Percentiles rank a stretch among this genome's conserved stretches.
Evolutionary conservation across 2,113 vertebrate genomes (phyloP).

Genomic region (Mirza zaza): DNA sequence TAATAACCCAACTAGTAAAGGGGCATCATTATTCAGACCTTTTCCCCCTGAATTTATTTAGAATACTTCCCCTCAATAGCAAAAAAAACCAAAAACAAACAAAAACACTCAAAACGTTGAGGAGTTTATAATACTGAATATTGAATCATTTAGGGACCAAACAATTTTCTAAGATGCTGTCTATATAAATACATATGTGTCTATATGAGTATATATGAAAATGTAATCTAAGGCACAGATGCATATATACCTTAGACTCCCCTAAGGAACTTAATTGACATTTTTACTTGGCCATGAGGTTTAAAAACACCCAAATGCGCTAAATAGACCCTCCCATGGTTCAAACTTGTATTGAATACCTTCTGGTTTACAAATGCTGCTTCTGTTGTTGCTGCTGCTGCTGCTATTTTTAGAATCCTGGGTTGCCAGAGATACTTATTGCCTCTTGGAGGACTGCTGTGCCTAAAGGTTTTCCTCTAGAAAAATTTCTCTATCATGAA

Average conservation of each 20-base stretch:
- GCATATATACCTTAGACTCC: not conserved
- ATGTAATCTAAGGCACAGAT: not conserved
- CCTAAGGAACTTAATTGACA: not conserved
- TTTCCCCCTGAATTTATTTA: not conserved
- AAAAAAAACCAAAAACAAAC: not conserved
- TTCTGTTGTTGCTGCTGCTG: not conserved
- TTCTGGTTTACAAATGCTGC: not conserved
- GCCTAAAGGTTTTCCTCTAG: slow-evolving; percentile 27
- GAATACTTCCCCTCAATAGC: not conserved
- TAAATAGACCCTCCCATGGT: not conserved
- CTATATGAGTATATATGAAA: not conserved
- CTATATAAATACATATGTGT: not conserved
- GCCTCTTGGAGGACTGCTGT: not conserved
- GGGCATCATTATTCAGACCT: not conserved
- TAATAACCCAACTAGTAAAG: not conserved
- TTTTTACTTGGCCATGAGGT: not conserved
- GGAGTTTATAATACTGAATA: not conserved
- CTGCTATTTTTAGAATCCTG: slow-evolving; percentile 18
- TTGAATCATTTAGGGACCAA: not conserved
- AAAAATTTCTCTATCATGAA: not conserved
- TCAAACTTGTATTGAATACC: not conserved
- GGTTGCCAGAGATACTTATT: not conserved
- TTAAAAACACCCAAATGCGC: not conserved
- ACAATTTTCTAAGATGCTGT: not conserved
- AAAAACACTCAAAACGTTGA: not conserved